A percentile compares a stretch with the other conserved stretches of the same genome.
Conservation (phyloP, 2,888 invertebrate genomes). For the Philereme vetulata region DNA sequence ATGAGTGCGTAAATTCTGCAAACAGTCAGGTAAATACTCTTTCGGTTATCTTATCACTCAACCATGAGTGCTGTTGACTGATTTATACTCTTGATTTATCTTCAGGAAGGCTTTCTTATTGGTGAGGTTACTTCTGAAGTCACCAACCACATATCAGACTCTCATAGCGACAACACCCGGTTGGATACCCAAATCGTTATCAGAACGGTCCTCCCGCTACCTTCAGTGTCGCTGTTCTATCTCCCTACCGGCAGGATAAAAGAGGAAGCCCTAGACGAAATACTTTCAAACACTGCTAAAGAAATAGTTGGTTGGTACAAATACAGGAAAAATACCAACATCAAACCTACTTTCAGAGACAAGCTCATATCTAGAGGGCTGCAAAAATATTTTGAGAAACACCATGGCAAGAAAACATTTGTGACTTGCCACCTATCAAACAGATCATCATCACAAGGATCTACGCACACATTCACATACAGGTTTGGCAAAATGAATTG, state of each 20-base stretch:
- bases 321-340: slow-evolving; percentile 80
- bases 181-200: slow-evolving; percentile 85
- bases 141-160: slow-evolving; percentile 87
- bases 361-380: slow-evolving; percentile 86
- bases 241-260: slow-evolving; percentile 83
- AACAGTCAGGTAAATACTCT: slow-evolving; percentile 80
- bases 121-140: slow-evolving; percentile 86
- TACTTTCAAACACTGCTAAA: slow-evolving; percentile 78
- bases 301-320: slow-evolving; percentile 88
- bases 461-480: slow-evolving; percentile 86
- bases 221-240: slow-evolving; percentile 83
- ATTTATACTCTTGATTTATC: slow-evolving; percentile 13
- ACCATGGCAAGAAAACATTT: slow-evolving; percentile 83
- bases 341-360: slow-evolving; percentile 85
- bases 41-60: neutral
- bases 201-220: slow-evolving; percentile 84
- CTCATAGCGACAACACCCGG: slow-evolving; percentile 85
- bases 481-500: slow-evolving; percentile 84
- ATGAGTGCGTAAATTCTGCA: slow-evolving; percentile 85
- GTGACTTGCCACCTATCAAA: slow-evolving; percentile 85
- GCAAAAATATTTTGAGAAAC: slow-evolving; percentile 81
- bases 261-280: slow-evolving; percentile 76
- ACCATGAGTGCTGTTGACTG: slow-evolving; percentile 2
- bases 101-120: slow-evolving; percentile 85
- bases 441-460: slow-evolving; percentile 74